phyloP scores from a whole-genome alignment of 1,140 invertebrate species.

The Cepaea nemoralis region DNA sequence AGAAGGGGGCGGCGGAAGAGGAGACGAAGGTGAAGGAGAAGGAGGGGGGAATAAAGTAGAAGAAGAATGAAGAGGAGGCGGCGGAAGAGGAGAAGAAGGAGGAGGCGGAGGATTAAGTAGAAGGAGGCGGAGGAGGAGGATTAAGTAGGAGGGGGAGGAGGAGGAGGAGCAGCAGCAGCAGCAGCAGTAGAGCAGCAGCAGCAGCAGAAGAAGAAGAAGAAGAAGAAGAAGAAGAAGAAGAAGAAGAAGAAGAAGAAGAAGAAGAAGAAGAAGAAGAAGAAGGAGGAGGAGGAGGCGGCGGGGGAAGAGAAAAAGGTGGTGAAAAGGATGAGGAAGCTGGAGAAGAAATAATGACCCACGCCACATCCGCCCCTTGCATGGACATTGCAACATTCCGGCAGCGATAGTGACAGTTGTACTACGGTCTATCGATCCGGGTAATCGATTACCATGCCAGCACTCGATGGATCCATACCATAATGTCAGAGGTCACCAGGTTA shows the following conservation, averaged over 20 bases:
- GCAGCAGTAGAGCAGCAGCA: background rate
- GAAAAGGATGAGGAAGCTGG: too few relatives aligned
- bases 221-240: background rate
- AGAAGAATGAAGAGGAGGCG: background rate
- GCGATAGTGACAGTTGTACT: too few relatives aligned
- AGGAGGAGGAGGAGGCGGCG: background rate
- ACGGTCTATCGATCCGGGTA: too few relatives aligned
- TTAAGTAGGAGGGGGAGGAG: background rate
- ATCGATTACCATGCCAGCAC: too few relatives aligned
- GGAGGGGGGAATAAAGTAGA: background rate
- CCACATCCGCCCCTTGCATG: too few relatives aligned
- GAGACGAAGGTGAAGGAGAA: background rate
- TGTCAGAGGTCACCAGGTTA: too few relatives aligned
- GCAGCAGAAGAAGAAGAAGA: background rate
- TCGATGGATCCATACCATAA: too few relatives aligned
- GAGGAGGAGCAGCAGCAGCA: background rate
- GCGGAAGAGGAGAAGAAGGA: background rate
- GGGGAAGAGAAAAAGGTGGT: too few relatives aligned
- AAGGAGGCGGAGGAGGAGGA: background rate
- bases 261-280: constrained; percentile 10
- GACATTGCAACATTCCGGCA: too few relatives aligned
- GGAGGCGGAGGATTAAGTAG: background rate
- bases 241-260: background rate
- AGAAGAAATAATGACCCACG: too few relatives aligned
- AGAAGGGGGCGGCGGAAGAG: too few relatives aligned